Conservation (phyloP, 2,888 invertebrate species). For the Epinotia brunnichana region DNA sequence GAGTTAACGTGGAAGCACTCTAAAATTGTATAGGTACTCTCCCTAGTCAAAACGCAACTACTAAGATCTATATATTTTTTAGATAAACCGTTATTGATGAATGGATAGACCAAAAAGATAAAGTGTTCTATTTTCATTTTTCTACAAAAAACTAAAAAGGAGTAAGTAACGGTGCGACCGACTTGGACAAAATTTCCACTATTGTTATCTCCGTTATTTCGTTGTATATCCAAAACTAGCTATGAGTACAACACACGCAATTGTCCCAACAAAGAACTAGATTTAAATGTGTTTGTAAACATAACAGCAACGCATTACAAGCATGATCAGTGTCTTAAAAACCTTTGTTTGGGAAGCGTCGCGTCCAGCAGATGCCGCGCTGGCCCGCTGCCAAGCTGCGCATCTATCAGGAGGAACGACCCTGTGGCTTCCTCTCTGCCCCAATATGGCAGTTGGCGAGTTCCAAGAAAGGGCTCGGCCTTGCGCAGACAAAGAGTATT, state of each 20-base stretch:
- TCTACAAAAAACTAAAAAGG: too few relatives aligned
- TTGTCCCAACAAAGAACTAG: slow-evolving; percentile 23
- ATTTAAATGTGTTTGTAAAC: slow-evolving; percentile 29
- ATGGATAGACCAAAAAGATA: too few relatives aligned
- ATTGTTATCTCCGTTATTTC: neutral
- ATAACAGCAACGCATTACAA: slow-evolving; percentile 9
- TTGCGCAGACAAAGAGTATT: slow-evolving; percentile 22
- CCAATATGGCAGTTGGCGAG: slow-evolving; percentile 53
- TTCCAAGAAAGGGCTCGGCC: slow-evolving; percentile 21
- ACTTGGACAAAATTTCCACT: too few relatives aligned
- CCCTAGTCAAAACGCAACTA: too few relatives aligned
- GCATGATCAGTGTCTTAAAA: slow-evolving; percentile 2
- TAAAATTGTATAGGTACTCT: too few relatives aligned
- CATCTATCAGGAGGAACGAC: slow-evolving; percentile 44
- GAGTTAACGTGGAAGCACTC: too few relatives aligned
- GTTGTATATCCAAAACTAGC: neutral
- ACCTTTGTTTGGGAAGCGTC: slow-evolving; percentile 14
- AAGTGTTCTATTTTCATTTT: too few relatives aligned
- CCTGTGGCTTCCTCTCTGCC: slow-evolving; percentile 47
- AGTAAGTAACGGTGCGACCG: too few relatives aligned
- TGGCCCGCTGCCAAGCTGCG: slow-evolving; percentile 42
- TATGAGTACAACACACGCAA: neutral
- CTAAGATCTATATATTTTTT: too few relatives aligned
- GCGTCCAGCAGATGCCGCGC: slow-evolving; percentile 6
- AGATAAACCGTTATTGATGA: too few relatives aligned